phyloP scores from a whole-genome alignment of 2,113 vertebrate species.

The Nyctibius bracteatus region DNA sequence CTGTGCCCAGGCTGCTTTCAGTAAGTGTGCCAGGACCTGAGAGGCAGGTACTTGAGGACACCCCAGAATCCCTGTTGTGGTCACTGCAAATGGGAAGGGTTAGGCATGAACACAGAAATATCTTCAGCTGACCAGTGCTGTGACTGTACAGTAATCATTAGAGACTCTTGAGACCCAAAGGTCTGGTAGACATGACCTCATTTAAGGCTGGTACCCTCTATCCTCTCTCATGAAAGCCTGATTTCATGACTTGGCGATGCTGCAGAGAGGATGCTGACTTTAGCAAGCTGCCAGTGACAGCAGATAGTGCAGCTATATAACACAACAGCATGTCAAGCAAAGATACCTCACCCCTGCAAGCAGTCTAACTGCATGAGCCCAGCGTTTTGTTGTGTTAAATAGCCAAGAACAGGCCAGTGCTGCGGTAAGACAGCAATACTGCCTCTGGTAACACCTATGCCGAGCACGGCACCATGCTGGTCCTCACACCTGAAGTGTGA shows the following conservation, averaged over 20 bases:
- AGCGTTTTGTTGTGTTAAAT: neutral
- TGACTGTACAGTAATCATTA: neutral
- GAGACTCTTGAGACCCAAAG: neutral
- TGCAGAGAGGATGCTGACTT: neutral
- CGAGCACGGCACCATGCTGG: rapidly evolving
- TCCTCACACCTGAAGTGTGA: neutral
- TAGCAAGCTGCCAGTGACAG: neutral
- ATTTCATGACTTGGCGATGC: neutral
- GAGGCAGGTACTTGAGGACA: neutral
- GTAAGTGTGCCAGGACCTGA: too few species aligned
- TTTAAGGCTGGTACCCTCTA: neutral
- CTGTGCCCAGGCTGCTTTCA: neutral
- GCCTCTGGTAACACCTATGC: neutral
- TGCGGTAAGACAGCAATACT: neutral
- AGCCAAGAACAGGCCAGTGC: neutral
- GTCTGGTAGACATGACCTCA: neutral
- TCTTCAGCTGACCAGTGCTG: neutral
- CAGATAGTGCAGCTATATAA: neutral
- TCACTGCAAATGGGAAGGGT: neutral
- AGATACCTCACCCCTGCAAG: neutral
- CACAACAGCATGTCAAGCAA: neutral
- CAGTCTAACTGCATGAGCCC: neutral
- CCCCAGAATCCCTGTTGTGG: neutral
- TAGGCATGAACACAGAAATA: neutral
- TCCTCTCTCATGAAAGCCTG: neutral